Evolutionary conservation across 2,888 invertebrate species (phyloP).

Genomic region (Psylliodes chrysocephalus): DNA sequence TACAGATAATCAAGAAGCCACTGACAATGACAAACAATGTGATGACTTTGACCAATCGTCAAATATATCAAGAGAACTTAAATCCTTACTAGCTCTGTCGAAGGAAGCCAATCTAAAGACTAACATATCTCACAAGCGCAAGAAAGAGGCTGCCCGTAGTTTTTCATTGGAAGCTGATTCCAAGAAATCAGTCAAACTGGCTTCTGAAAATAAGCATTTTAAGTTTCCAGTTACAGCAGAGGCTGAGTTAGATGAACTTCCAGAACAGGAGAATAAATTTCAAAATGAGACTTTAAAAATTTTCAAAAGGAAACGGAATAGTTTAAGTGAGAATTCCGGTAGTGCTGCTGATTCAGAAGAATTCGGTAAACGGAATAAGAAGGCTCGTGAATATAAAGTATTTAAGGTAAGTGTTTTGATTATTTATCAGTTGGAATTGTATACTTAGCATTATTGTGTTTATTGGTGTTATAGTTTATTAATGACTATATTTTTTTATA

Average conservation of each 20-base stretch:
- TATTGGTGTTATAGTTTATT: too few species aligned
- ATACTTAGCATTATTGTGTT: too few species aligned
- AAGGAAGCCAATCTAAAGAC: conserved; percentile 74
- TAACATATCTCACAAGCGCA: conserved; percentile 66
- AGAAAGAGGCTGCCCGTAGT: conserved; percentile 41
- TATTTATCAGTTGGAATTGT: too few species aligned
- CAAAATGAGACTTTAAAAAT: conserved; percentile 31
- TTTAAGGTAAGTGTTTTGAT: conserved; percentile 53
- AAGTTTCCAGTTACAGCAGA: conserved; percentile 57
- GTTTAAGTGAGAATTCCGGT: conserved; percentile 42
- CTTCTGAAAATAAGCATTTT: conserved; percentile 32
- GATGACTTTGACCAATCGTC: conserved; percentile 41
- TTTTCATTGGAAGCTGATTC: conserved; percentile 1
- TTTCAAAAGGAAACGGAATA: conserved; percentile 50
- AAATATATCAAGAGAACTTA: conserved; percentile 65
- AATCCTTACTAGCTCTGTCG: conserved; percentile 73
- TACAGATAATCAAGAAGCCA: conserved; percentile 13
- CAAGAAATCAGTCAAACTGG: conserved; percentile 36
- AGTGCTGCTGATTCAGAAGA: conserved; percentile 48
- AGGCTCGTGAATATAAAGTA: conserved; percentile 47
- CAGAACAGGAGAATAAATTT: conserved; percentile 37
- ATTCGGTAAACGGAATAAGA: conserved; percentile 43
- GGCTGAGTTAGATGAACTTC: conserved; percentile 53
- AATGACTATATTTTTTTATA: too few species aligned
- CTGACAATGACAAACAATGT: conserved; percentile 15